Evolutionary conservation across 2,113 vertebrate genomes (phyloP), one percentile per base, ranked within the genome.

Genomic region (Periophthalmus modestus): DNA sequence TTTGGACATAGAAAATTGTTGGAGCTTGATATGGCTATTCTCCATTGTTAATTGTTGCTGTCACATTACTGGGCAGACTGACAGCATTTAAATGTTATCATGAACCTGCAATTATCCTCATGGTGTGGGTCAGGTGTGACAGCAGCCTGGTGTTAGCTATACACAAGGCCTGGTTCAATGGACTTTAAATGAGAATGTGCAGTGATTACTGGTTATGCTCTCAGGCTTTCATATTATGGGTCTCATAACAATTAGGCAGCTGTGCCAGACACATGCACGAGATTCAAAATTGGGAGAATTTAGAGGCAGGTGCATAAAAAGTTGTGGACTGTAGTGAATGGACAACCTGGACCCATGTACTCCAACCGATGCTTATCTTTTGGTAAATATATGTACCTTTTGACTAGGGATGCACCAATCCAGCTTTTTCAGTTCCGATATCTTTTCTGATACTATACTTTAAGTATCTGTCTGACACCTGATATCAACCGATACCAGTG

Each of bases 121-220:
- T 78, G 74, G 7, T 50, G 61, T 12, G 69, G 59, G 71, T 78
- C 74, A 36, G 63, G 68, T 73, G 69, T 72, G 73, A 62, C 69
- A 63, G 12, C 75, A 72, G 61, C 66, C 43, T 73, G 73, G 34
- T 57, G 47, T 77, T 46, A 14, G 71, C 66, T 70, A 66, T 77
- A 79, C 33, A 79, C 66, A 28, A 68, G 75, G 66, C 65, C 66
- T 59, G 24, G 18, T 69, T 39, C 69, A 82, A 55, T 71, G 65
- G 66, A 76, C 47, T 15, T 69, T 52, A 73, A 77, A 86, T 77
- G 78, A 66, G 36, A 80, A 47, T 66, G 68, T 67, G 69, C 43
- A 70, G 77, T 82, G 81, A 84, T 89, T 74, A 72, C 75, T 85
- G 75, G 83, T 89, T 75, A 79, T 63, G 72, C 77, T 78, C 68